Conservation (phyloP, 1,140 invertebrate species). For the Bicyclus anynana region DNA sequence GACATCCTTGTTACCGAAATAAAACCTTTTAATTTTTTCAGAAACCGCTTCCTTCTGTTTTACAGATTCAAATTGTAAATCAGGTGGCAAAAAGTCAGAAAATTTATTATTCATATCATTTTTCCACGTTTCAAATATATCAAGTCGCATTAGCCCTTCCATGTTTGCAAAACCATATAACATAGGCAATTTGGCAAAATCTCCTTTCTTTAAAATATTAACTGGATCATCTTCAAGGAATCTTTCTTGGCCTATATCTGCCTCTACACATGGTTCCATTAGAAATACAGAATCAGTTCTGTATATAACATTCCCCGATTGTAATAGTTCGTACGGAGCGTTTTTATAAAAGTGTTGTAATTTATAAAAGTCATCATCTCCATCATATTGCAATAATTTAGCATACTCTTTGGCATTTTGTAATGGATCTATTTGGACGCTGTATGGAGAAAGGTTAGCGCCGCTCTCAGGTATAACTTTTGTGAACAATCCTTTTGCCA, state of each 20-base stretch:
- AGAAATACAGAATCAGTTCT: constrained; percentile 30
- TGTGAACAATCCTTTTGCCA: constrained; percentile 40
- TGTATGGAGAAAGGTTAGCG: constrained; percentile 28
- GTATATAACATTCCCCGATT: constrained; percentile 17
- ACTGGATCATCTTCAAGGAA: constrained; percentile 45
- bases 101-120: constrained; percentile 51
- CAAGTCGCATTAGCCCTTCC: constrained; percentile 42
- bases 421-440: constrained; percentile 43
- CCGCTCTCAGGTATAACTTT: constrained; percentile 48
- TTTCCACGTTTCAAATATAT: constrained; percentile 42
- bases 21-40: constrained; percentile 34
- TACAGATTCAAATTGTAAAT: constrained; percentile 39
- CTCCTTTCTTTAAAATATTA: constrained; percentile 42
- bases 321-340: constrained; percentile 33
- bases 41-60: constrained; percentile 30
- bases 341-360: constrained; percentile 52
- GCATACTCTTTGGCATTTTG: constrained; percentile 43
- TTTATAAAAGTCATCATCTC: constrained; percentile 33
- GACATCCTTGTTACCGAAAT: constrained; percentile 36
- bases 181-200: constrained; percentile 44
- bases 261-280: constrained; percentile 52
- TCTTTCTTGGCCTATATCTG: constrained; percentile 39
- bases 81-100: constrained; percentile 45
- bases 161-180: constrained; percentile 47
- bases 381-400: constrained; percentile 30